These are phyloP conservation scores for Unio pictorum DNA, from an alignment of 2,888 invertebrate species.

Conservation along the genomic window DNA sequence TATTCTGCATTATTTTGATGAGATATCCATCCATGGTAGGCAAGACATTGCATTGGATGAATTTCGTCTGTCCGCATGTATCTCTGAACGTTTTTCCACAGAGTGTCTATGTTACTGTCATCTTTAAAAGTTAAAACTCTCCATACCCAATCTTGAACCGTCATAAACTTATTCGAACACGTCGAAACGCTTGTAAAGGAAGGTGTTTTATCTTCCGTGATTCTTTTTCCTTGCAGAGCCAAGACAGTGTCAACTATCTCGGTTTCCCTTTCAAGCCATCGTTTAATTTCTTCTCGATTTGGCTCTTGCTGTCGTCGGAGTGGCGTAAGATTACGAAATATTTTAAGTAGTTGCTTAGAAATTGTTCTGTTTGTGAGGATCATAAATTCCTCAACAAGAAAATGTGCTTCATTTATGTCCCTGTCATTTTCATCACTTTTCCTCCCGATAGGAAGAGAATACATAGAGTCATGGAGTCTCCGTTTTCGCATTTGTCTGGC, in stretches of 20 bases:
- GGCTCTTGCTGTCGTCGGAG: constrained; percentile 33
- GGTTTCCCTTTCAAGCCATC: constrained; percentile 22
- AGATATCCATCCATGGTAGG: constrained; percentile 18
- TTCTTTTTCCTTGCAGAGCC: constrained; percentile 19
- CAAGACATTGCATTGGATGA: constrained; percentile 17
- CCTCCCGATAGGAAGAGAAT: constrained; percentile 16
- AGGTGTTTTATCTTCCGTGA: background rate
- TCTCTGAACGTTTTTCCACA: too few relatives aligned
- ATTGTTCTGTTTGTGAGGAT: constrained; percentile 29
- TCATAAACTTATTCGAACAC: too few relatives aligned
- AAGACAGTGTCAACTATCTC: constrained; percentile 15
- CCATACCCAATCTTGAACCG: too few relatives aligned
- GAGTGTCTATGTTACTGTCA: too few relatives aligned
- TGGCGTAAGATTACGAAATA: constrained; percentile 15
- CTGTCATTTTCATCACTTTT: background rate
- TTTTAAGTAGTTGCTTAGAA: constrained; percentile 13
- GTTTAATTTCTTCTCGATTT: constrained; percentile 7
- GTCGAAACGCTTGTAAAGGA: background rate
- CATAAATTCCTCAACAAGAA: constrained; percentile 40
- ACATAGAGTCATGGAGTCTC: constrained; percentile 20
- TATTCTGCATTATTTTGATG: constrained; percentile 19
- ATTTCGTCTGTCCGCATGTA: constrained; percentile 9
- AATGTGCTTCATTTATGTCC: constrained; percentile 18
- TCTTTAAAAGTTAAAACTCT: too few relatives aligned
- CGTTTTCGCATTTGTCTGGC: constrained; percentile 18